These are phyloP conservation scores for Pycnonotus jocosus DNA, from an alignment of 2,113 vertebrate genomes.

Conservation along the genomic window DNA sequence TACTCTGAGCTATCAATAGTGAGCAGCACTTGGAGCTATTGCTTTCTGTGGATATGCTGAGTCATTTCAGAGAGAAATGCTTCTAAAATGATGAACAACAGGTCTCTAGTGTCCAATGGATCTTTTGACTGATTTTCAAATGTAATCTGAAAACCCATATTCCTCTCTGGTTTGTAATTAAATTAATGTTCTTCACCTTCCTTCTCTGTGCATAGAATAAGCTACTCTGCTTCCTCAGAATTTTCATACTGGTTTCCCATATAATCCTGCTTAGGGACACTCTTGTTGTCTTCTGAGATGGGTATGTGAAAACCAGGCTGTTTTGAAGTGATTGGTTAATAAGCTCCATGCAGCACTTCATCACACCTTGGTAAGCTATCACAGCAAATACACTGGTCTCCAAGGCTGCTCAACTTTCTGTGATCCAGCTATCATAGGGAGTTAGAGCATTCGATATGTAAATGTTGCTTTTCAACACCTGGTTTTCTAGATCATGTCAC, in stretches of 20 bases:
- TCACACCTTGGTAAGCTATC: background rate
- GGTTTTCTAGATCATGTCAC: background rate
- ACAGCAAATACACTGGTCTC: background rate
- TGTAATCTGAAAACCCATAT: background rate
- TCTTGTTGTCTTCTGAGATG: background rate
- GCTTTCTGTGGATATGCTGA: slow-evolving; percentile 48
- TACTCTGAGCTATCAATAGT: slow-evolving; percentile 20
- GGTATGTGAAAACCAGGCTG: background rate
- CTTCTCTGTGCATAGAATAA: background rate
- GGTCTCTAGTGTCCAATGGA: background rate
- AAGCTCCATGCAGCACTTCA: background rate
- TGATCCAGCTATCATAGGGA: background rate
- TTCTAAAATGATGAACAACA: background rate
- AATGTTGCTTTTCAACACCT: background rate
- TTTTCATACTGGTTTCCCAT: background rate
- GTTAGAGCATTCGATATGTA: background rate
- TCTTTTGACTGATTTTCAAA: background rate
- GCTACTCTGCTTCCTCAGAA: background rate
- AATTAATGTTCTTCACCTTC: background rate
- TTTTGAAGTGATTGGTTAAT: background rate
- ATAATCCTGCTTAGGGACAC: background rate
- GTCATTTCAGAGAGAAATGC: slow-evolving; percentile 35
- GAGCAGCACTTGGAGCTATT: slow-evolving; percentile 7
- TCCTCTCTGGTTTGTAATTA: background rate
- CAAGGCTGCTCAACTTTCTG: background rate